These are phyloP conservation scores for Eutolmus rufibarbis DNA, from an alignment of 2,888 invertebrate genomes.

Conservation along the genomic window DNA sequence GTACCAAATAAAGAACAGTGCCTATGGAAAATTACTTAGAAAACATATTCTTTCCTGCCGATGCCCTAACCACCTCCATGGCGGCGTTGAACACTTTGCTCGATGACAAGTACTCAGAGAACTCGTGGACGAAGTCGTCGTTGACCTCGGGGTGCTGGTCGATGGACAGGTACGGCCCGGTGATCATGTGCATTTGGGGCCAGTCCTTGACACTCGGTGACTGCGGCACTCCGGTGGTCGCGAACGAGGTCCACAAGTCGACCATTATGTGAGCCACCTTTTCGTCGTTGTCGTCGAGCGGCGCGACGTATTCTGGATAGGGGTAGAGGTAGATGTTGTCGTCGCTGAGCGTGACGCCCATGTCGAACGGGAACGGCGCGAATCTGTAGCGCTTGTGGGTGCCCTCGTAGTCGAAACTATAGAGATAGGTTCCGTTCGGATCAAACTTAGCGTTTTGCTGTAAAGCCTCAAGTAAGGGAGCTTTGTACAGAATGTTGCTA, in stretches of 20 bases:
- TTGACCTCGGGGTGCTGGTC: conserved; percentile 53
- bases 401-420: conserved; percentile 65
- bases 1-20: not conserved
- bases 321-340: conserved; percentile 68
- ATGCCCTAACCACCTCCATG: not conserved
- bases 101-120: conserved; percentile 46
- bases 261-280: conserved; percentile 62
- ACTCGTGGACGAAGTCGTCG: conserved; percentile 59
- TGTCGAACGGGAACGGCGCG: conserved; percentile 60
- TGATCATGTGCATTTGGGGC: conserved; percentile 55
- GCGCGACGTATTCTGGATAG: conserved; percentile 57
- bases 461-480: conserved; percentile 57
- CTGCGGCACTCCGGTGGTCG: conserved; percentile 54
- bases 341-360: conserved; percentile 68
- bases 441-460: conserved; percentile 51
- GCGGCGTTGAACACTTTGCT: not conserved
- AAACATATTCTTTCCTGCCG: not conserved
- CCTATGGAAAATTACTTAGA: not conserved
- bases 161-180: conserved; percentile 60
- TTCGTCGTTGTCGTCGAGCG: conserved; percentile 58
- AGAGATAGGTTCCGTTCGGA: conserved; percentile 61
- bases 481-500: conserved; percentile 58
- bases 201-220: conserved; percentile 51
- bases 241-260: conserved; percentile 61
- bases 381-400: conserved; percentile 60